Percentiles rank a stretch among this genome's conserved stretches.
phyloP scores from a whole-genome alignment of 1,140 invertebrate species.

The Pseudobourletiella spinata region DNA sequence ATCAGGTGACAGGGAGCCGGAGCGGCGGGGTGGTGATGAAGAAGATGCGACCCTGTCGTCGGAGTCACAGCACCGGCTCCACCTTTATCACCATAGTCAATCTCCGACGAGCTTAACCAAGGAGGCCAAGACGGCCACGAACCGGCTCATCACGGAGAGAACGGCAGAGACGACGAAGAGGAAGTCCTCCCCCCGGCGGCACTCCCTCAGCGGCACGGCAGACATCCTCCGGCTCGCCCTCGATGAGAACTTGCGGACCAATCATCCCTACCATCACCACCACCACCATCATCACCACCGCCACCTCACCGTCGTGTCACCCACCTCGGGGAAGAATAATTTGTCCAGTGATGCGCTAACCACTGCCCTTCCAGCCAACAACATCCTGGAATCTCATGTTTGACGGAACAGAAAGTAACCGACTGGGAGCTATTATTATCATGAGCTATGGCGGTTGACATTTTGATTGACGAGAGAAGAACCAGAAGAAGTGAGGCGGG shows the following conservation, averaged over 20 bases:
- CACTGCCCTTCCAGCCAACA: constrained; percentile 18
- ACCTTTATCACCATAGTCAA: neutral
- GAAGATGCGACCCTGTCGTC: neutral
- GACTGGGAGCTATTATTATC: too few species aligned
- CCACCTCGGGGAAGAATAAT: neutral
- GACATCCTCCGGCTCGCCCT: constrained; percentile 32
- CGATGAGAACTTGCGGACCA: too few species aligned
- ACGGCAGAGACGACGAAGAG: too few species aligned
- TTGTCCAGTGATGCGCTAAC: constrained; percentile 19
- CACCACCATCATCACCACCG: neutral
- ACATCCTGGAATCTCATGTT: constrained; percentile 32
- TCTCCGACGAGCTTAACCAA: constrained; percentile 10
- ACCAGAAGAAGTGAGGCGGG: too few species aligned
- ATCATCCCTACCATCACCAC: neutral
- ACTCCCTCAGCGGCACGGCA: constrained; percentile 30
- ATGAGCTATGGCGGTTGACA: too few species aligned
- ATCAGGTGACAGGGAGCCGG: neutral
- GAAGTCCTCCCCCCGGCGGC: constrained; percentile 24
- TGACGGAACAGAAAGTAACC: too few species aligned
- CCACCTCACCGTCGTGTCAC: neutral
- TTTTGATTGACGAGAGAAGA: too few species aligned
- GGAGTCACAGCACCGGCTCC: constrained; percentile 14
- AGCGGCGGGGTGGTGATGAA: neutral
- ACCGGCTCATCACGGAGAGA: constrained; percentile 15
- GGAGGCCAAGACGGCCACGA: constrained; percentile 20